Evolutionary conservation across 1,140 invertebrate species (phyloP), one percentile per base, ranked within the genome.

Genomic region (Thaumatotibia leucotreta): DNA sequence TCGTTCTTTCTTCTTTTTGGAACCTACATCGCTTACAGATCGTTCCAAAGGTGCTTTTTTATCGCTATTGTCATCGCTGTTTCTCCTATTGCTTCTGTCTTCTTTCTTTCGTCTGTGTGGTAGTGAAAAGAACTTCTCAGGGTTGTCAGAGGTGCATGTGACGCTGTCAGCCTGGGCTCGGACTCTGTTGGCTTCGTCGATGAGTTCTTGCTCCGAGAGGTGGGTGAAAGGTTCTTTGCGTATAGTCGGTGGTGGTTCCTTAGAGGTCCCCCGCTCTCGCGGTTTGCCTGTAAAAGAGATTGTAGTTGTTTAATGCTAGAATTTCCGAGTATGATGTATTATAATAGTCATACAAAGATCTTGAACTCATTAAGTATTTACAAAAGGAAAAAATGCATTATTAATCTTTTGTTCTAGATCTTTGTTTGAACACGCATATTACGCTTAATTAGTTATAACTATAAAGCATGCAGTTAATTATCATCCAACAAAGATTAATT

Each of bases 171-270:
- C 94, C 77, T 95, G 94, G 33, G 93, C 91, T 22, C 95, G 89
- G 9, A 96, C 93, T 73, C 92, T 91, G 50, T 94, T 93, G n/a
- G 95, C 94, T 86, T 96, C 95, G 76, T 94, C 92, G 11, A 93
- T 94, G 33, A 95, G 88, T 76, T 95, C 93, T 75, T 94, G 89
- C 79, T 94, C 93, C 61, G 94, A 94, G 9, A 93, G 83, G 66
- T 93, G 90, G 64, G 92, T 92, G 69, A 94, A 93, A 61, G 93
- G 93, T 85, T 95, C 94, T 74, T 93, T 94, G 78, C 93, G 92
- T 14, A 95, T 91, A 54, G 92, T 70, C 63, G 92, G 69, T 86
- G 91, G 67, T 24, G 71, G 74, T 67, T 88, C 87, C 10, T 79
- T 76, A 49, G 82, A 82, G 70, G 79, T 63, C 45, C 79, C 79